Base-by-base conservation (phyloP, 2,797 vertebrate genomes). In the Mus spretus region DNA sequence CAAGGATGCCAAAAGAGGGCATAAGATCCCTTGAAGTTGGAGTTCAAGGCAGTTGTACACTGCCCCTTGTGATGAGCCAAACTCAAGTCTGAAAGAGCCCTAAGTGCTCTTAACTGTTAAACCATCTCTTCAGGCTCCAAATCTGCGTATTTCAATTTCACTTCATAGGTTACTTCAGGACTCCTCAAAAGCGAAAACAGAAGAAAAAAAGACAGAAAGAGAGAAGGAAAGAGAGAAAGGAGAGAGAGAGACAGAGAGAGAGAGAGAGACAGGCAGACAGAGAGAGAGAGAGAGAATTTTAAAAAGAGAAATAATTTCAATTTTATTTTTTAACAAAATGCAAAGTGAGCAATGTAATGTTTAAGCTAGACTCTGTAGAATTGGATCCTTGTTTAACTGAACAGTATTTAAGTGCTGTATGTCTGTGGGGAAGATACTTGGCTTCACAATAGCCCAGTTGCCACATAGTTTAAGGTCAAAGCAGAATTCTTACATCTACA, bases 301-400 rank as follows among this genome's bases (percentile, higher is more conserved):
- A 22, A 72, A 70, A 50, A 81, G 44, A 91, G 72, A 53, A 83
- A 10, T 59, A 31, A 55, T 59, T 82, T 4, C 12, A 40, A 44
- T 88, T 86, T 83, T 89, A 88, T 86, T 44, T 82, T 92, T 53
- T 70, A 70, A 80, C 17, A 65, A 61, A 92, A 31, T 5, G 37
- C 65, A 57, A 20, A 59, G 37, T 47, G 24, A 44, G 12, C 12
- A 44, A 34, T 1, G 2, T 22, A 55, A 57, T 5, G 55, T 37
- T n/a, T 93, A 75, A 83, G 26, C 87, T 20, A 67, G 37, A 55
- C 13, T 3, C 1, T 11, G 1, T 2, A 11, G 17, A 44, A 10
- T 26, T 80, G 55, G 50, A 78, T 72, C 57, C n/a, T 63, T 40
- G 65, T 37, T 63, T 57, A 24, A 72, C 17, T 72, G 34, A 72